Percentiles rank a stretch among this genome's conserved stretches.
phyloP scores from a whole-genome alignment of 1,140 invertebrate genomes.

The Drosophila nasuta region DNA sequence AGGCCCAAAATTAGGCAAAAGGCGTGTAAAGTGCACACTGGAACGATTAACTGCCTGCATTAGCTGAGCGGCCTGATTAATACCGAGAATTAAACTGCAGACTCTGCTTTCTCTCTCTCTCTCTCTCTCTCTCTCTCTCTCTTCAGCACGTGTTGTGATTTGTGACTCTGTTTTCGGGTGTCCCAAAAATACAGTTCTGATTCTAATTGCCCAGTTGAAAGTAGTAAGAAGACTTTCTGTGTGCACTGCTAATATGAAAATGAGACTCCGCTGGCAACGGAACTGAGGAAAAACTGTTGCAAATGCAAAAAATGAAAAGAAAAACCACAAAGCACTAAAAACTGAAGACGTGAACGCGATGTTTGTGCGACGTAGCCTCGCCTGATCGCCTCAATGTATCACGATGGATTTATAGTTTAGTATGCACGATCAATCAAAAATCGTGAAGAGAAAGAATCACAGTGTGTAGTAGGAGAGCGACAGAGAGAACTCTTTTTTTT shows the following conservation, averaged over 20 bases:
- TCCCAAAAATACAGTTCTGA: not conserved
- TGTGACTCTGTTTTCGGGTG: not conserved
- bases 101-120: no score
- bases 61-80: conserved; percentile 72
- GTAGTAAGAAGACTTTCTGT: conserved; percentile 28
- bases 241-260: conserved; percentile 76
- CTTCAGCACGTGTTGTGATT: conserved; percentile 4
- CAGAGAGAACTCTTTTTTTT: conserved; percentile 41
- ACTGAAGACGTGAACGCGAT: conserved; percentile 47
- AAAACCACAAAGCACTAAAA: conserved; percentile 26
- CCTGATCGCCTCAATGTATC: conserved; percentile 85
- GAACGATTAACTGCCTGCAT: conserved; percentile 78
- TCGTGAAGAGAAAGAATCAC: conserved; percentile 73
- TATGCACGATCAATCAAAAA: conserved; percentile 85
- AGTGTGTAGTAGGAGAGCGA: conserved; percentile 36
- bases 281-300: conserved; percentile 32
- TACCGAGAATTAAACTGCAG: conserved; percentile 69
- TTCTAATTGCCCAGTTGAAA: conserved; percentile 4
- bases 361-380: conserved; percentile 54
- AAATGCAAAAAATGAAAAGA: conserved; percentile 33
- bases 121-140: no score
- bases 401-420: conserved; percentile 85
- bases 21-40: conserved; percentile 71
- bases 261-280: conserved; percentile 45
- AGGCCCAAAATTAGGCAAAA: conserved; percentile 79